Evolutionary conservation across 2,888 invertebrate species (phyloP).

Genomic region (Platycheirus albimanus): DNA sequence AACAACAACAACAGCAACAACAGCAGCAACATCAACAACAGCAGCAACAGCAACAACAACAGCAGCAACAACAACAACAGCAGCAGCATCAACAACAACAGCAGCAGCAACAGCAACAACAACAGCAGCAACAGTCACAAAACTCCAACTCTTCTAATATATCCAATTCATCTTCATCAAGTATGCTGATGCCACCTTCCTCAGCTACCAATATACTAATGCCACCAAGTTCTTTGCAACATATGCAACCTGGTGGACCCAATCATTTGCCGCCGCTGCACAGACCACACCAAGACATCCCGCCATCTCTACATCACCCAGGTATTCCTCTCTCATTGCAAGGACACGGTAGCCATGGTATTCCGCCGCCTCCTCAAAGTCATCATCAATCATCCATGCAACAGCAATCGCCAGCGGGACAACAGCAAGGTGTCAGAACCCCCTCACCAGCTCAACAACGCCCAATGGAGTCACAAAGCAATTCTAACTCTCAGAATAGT

Average conservation of each 20-base stretch:
- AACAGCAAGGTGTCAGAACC: conserved; percentile 78
- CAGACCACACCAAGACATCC: conserved; percentile 82
- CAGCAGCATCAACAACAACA: no score
- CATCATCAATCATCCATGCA: conserved; percentile 77
- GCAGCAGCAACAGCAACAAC: conserved; percentile 52
- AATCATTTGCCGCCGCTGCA: conserved; percentile 80
- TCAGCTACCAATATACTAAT: conserved; percentile 75
- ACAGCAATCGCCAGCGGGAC: conserved; percentile 75
- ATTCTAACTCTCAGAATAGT: conserved; percentile 58
- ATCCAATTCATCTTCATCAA: conserved; percentile 81
- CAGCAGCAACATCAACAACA: conserved; percentile 67
- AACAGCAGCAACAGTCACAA: conserved; percentile 77
- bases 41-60: conserved; percentile 72
- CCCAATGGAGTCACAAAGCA: conserved; percentile 55
- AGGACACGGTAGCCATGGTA: conserved; percentile 76
- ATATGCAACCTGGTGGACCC: conserved; percentile 73
- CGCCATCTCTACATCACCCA: conserved; percentile 82
- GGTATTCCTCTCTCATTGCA: conserved; percentile 81
- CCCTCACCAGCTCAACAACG: conserved; percentile 81
- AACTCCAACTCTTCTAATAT: conserved; percentile 67
- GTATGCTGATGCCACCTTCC: conserved; percentile 83
- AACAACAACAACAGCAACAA: conserved; percentile 59
- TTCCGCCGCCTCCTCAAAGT: conserved; percentile 79
- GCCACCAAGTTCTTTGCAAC: conserved; percentile 78
- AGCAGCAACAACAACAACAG: conserved; percentile 54